Percentiles rank a stretch among this genome's conserved stretches.
Conservation (phyloP, 2,113 vertebrate species). For the Pseudopodoces humilis region DNA sequence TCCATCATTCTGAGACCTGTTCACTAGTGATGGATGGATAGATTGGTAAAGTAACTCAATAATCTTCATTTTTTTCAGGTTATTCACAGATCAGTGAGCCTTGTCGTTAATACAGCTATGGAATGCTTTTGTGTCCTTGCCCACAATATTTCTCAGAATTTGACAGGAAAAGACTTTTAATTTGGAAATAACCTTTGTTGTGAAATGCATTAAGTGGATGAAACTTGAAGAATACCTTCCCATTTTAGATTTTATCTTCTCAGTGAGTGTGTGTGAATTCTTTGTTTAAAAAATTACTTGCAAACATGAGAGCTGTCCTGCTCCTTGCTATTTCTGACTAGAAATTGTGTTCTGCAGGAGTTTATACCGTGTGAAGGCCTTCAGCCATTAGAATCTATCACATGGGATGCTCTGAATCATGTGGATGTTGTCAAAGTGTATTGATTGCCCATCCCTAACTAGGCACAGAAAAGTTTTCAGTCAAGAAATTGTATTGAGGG, state of each 20-base stretch:
- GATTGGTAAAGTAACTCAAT: conserved; percentile 85
- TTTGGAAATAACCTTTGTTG: conserved; percentile 75
- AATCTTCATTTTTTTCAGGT: conserved; percentile 80
- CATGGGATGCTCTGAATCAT: neutral
- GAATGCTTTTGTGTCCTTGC: conserved; percentile 83
- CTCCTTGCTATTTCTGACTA: neutral
- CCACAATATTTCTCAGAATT: conserved; percentile 77
- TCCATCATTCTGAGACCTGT: conserved; percentile 83
- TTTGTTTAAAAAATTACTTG: neutral
- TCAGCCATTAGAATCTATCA: neutral
- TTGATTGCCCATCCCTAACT: neutral
- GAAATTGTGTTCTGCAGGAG: neutral
- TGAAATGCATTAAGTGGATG: conserved; percentile 13
- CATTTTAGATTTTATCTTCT: neutral
- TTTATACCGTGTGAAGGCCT: neutral
- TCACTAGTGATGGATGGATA: conserved; percentile 84
- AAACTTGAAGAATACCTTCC: neutral
- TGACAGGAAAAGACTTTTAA: conserved; percentile 77
- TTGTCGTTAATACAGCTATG: conserved; percentile 81
- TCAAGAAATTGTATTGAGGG: neutral
- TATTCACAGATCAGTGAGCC: conserved; percentile 89
- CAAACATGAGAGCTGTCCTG: neutral
- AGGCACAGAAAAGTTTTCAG: neutral
- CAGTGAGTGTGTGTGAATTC: neutral
- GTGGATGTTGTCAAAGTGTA: neutral